Percentiles rank a stretch among this genome's conserved stretches.
These are phyloP conservation scores for Stichopus chloronotus DNA, from an alignment of 35 echinoderm and acorn worm species.

Conservation along the genomic window DNA sequence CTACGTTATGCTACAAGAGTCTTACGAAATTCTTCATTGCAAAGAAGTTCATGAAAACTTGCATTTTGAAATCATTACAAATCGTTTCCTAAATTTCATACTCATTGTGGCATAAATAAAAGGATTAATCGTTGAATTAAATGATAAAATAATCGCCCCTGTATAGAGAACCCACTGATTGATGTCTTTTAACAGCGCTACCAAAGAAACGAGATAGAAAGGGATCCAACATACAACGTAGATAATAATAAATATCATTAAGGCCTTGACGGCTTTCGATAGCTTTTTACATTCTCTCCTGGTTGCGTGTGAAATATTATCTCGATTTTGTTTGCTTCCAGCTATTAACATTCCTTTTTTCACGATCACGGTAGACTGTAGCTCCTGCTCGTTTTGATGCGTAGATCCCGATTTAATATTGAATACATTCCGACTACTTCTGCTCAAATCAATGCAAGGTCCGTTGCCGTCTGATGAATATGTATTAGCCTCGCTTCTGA, in stretches of 20 bases:
- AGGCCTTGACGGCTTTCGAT: slow-evolving; percentile 40
- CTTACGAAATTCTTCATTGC: too few relatives aligned
- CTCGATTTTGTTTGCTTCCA: too few relatives aligned
- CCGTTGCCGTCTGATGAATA: not conserved
- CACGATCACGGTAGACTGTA: not conserved
- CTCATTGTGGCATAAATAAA: slow-evolving; percentile 52
- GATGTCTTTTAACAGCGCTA: slow-evolving; percentile 20
- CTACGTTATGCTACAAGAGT: too few relatives aligned
- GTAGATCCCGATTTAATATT: not conserved
- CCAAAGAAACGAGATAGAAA: slow-evolving; percentile 25
- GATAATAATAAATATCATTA: slow-evolving; percentile 32
- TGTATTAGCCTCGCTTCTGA: not conserved
- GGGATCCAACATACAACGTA: slow-evolving; percentile 54
- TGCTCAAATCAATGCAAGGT: not conserved
- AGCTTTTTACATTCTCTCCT: not conserved
- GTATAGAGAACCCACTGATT: not conserved
- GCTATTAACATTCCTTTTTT: too few relatives aligned
- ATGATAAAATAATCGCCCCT: not conserved
- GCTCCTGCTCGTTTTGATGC: too few relatives aligned
- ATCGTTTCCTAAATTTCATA: slow-evolving; percentile 63
- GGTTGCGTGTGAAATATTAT: not conserved
- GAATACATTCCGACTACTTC: not conserved
- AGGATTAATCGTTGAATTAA: slow-evolving; percentile 51
- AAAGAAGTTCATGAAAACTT: too few relatives aligned
- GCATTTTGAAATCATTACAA: slow-evolving; percentile 32